Base-by-base conservation (phyloP, 2,888 invertebrate species). In the Endotricha flammealis region DNA sequence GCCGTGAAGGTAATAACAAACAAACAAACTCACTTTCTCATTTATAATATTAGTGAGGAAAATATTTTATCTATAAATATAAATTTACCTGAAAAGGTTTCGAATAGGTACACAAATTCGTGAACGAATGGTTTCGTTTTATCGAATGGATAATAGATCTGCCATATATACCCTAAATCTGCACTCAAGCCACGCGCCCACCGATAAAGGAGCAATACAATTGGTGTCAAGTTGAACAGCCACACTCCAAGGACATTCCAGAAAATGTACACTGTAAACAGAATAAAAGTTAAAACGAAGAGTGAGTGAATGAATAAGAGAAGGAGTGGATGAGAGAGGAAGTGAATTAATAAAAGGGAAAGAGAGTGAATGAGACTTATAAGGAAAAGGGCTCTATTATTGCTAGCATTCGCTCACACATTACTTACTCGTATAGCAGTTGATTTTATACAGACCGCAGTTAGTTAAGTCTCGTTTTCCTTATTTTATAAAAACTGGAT, bases 121-220 rank as follows among this genome's bases (percentile, higher is more conserved):
- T 78, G 75, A 39, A 63, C 56, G 17, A 67, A 49, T 13, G 68
- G 67, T 42, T 64, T 57, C n/a, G 67, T 73, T 54, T 77, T 77
- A 45, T 80, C 77, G 50, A 80, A 77, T n/a, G 80, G 81, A 43
- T 82, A 82, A 35, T 56, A 43, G 42, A 71, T 50, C 36, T 67
- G 68, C 73, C 71, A 81, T 28, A 80, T 64, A 42, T 64, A 76
- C 27, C 74, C 76, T 23, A 78, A 50, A 23, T 61, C 45, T 20
- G 72, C 50, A 1, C 66, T 56, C 8, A 47, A 38, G n/a, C 66
- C 71, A 20, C 59, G 58, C 12, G 58, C 43, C 39, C 45, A 57
- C 20, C 58, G 52, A 52, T 73, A 80, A 4, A 64, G 12, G 36
- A 69, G 61, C 12, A 77, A 39, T 1, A 51, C 57, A 16, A 81